These are phyloP conservation scores for Ictalurus punctatus DNA, from an alignment of 2,113 vertebrate species.

Conservation along the genomic window DNA sequence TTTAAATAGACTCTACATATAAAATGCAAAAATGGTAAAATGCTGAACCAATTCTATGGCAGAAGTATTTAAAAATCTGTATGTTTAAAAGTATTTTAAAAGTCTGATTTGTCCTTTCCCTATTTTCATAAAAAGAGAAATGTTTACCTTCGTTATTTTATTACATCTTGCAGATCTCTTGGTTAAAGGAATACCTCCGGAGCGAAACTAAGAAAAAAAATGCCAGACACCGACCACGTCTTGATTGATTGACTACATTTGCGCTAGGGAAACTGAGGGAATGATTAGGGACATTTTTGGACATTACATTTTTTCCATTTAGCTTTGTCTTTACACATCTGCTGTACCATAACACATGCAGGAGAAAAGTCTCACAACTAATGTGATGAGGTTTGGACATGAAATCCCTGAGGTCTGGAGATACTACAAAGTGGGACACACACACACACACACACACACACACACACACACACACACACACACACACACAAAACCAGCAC, in stretches of 20 bases:
- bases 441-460: not conserved
- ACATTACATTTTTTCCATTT: not conserved
- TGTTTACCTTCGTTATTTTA: not conserved
- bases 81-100: too few species aligned
- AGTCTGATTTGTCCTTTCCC: not conserved
- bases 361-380: not conserved
- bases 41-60: not conserved
- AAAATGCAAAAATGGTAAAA: not conserved
- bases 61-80: not conserved
- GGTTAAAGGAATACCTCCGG: not conserved
- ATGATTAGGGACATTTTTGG: not conserved
- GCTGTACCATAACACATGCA: not conserved
- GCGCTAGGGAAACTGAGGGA: not conserved
- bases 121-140: not conserved
- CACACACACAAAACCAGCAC: not conserved
- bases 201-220: not conserved
- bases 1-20: not conserved
- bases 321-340: not conserved
- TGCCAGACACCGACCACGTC: not conserved
- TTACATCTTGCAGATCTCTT: not conserved
- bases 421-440: not conserved
- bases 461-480: not conserved
- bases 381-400: not conserved
- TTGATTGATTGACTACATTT: not conserved
- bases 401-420: conserved; percentile 48